These are phyloP conservation scores for Habropoda laboriosa DNA, from an alignment of 1,140 invertebrate genomes.

Conservation along the genomic window DNA sequence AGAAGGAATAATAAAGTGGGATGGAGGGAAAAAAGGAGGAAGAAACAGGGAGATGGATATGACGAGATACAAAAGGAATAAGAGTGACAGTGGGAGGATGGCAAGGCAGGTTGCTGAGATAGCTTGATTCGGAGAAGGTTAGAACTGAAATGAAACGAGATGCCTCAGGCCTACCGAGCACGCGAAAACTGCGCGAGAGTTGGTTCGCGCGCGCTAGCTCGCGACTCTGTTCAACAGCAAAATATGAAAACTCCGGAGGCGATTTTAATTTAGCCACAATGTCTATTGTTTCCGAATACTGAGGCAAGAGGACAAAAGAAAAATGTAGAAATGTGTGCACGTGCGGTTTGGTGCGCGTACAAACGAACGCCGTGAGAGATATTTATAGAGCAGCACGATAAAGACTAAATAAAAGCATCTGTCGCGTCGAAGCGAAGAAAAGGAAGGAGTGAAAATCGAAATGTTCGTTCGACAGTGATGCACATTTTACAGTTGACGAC, in stretches of 20 bases:
- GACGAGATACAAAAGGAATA: conserved; percentile 26
- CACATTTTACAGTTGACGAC: too few relatives aligned
- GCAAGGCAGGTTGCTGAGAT: conserved; percentile 43
- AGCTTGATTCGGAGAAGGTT: conserved; percentile 47
- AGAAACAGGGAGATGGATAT: background rate
- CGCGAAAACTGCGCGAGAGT: conserved; percentile 51
- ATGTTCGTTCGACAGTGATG: too few relatives aligned
- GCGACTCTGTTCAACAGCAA: conserved; percentile 72
- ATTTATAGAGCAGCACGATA: background rate
- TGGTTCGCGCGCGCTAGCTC: conserved; percentile 39
- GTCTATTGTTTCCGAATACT: conserved; percentile 78
- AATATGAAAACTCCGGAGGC: conserved; percentile 81
- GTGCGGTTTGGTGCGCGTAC: background rate
- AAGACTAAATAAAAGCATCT: background rate
- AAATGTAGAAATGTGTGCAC: conserved; percentile 10
- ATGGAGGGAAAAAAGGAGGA: background rate
- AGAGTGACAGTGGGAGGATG: conserved; percentile 30
- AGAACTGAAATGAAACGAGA: conserved; percentile 79
- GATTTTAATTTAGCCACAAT: conserved; percentile 82
- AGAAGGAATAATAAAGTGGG: background rate
- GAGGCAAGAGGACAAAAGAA: conserved; percentile 71
- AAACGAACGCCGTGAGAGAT: background rate
- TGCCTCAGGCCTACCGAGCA: conserved; percentile 68
- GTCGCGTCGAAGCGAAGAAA: too few relatives aligned
- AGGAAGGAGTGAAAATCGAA: background rate